A percentile compares a stretch with the other conserved stretches of the same genome.
These are phyloP conservation scores for Corythornis leucogaster DNA, from an alignment of 2,797 vertebrate species.

Conservation along the genomic window DNA sequence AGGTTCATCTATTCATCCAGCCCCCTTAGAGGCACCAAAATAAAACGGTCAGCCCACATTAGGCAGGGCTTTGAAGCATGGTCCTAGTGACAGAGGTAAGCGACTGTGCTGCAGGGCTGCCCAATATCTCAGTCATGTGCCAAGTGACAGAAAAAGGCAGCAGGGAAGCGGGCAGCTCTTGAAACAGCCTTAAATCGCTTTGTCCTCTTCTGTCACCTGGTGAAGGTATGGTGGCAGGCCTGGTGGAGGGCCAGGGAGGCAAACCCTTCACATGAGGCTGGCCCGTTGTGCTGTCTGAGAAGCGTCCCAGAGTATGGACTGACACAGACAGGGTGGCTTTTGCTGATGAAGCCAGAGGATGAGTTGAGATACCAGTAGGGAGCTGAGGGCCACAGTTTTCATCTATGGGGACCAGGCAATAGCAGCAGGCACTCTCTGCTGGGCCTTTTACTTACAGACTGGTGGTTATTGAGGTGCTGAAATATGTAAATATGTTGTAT, in stretches of 20 bases:
- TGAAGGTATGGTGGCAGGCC: rapidly evolving
- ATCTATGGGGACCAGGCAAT: rapidly evolving
- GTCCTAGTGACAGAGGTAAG: background rate
- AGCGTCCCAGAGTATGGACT: rapidly evolving
- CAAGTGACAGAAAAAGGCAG: rapidly evolving
- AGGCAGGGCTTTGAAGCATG: background rate
- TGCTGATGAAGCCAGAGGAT: background rate
- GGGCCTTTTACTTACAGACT: background rate
- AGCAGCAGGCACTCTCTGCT: background rate
- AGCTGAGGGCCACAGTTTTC: background rate
- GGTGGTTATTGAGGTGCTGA: background rate
- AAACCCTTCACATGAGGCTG: rapidly evolving
- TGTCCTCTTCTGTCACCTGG: background rate
- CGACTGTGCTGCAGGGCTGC: background rate
- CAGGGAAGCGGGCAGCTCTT: rapidly evolving
- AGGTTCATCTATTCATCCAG: constrained; percentile 2
- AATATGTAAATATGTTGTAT: background rate
- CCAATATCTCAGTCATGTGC: background rate
- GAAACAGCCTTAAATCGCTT: background rate
- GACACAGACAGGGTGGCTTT: background rate
- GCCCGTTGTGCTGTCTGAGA: rapidly evolving
- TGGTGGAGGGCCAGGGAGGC: rapidly evolving
- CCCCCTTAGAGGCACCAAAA: background rate
- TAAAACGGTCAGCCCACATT: background rate
- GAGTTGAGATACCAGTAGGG: rapidly evolving